phyloP scores from a whole-genome alignment of 1,140 invertebrate species.

The Drosophila bifasciata region DNA sequence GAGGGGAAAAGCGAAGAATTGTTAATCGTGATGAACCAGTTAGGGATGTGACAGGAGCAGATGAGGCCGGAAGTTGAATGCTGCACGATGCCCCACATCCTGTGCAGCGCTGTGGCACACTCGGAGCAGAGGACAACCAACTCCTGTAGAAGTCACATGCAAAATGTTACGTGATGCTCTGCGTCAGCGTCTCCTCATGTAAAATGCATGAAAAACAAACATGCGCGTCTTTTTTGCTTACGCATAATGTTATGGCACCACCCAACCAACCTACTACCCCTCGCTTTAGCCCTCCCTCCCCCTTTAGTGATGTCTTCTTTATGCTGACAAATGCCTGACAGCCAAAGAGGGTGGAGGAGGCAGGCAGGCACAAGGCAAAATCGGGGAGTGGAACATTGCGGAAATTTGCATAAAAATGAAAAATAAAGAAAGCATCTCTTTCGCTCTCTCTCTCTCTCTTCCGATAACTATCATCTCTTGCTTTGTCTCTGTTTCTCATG shows the following conservation, averaged over 20 bases:
- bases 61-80: conserved; percentile 15
- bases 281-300: not conserved
- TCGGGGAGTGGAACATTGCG: conserved; percentile 41
- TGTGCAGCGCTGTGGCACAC: not conserved
- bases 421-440: conserved; percentile 39
- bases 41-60: conserved; percentile 49
- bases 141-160: too few relatives aligned
- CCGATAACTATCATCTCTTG: not conserved
- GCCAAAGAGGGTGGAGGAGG: not conserved
- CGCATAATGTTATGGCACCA: conserved; percentile 42
- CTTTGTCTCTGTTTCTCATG: conserved; percentile 1
- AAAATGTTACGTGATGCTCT: conserved; percentile 17
- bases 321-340: conserved; percentile 67
- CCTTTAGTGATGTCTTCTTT: conserved; percentile 43
- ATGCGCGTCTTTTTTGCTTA: conserved; percentile 68
- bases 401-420: conserved; percentile 69
- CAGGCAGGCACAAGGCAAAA: not conserved
- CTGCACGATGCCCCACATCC: conserved; percentile 1
- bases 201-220: conserved; percentile 69
- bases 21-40: conserved; percentile 81
- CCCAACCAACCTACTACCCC: not conserved
- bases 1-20: conserved; percentile 28
- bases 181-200: conserved; percentile 45
- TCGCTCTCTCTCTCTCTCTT: not conserved
- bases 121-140: not conserved